Base-by-base conservation (phyloP, 1,140 invertebrate genomes). In the Scaptodrosophila lebanonensis region DNA sequence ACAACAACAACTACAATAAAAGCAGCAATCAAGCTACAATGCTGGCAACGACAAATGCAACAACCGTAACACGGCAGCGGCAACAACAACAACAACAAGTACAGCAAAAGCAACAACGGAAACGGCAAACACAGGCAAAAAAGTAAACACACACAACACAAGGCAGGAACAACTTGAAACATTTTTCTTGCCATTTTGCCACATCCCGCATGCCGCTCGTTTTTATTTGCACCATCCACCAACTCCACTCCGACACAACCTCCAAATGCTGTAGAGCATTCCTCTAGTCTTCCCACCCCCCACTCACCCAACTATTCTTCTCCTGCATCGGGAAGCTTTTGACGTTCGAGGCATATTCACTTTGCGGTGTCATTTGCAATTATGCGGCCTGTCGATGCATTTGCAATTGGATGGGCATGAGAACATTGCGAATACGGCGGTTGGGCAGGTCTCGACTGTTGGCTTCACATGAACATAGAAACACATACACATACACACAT, bases 341-440 rank as follows among this genome's bases (percentile, higher is more conserved):
- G n/a, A n/a, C n/a, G n/a, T n/a, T n/a, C 8, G 22, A 16, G 35
- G 35, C 35, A 38, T 17, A 48, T 49, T 49, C 42, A 27, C 56
- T 67, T 67, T 67, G 63, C 63, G 62, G 63, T 66, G 61, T 71
- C 67, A 61, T 66, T 71, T 66, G 50, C 67, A 71, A 71, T 71
- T 71, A 71, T 71, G 40, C 43, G 44, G 49, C 45, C 40, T 66
- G 54, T 22, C 61, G 45, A 65, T 70, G 59, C 66, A 59, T 66
- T 25, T 50, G 44, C 39, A 47, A 35, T 60, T 60, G 52, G 38
- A 66, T 45, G 44, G 53, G 66, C 56, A 60, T 11, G n/a, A n/a
- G n/a, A n/a, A n/a, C n/a, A n/a, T n/a, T n/a, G n/a, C n/a, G n/a
- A n/a, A n/a, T n/a, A n/a, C n/a, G n/a, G n/a, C n/a, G n/a, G n/a